Evolutionary conservation across 2,888 invertebrate species (phyloP), one percentile per base, ranked within the genome.

Genomic region (Agrotis segetum): DNA sequence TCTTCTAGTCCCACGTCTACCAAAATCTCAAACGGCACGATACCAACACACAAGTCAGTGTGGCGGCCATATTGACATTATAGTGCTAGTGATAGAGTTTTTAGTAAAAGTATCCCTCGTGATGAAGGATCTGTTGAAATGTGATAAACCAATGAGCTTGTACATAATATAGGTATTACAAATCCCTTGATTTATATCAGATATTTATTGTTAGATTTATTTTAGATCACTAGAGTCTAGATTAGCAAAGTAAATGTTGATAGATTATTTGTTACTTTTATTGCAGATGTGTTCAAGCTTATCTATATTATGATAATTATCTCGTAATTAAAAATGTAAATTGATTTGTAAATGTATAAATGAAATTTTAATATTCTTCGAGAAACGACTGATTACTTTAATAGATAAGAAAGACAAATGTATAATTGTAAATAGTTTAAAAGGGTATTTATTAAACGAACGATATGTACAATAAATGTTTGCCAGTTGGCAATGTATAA

Each of bases 1-100:
- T 94, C 95, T 2, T 90, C 94, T 46, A 96, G 96, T 88, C 96
- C 96, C 4, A 96, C 96, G 40, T 96, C 97, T 72, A 97, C 97
- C 4, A 97, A 97, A 93, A 93, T 97, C 65, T 95, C 95, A 71
- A 96, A 95, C 81, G 94, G 96, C 63, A 89, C 95, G 77, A 96
- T 97, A 90, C 92, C 96, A 44, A 94, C 96, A 60, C 96, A 97
- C 74, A 98, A 98, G 95, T 97, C 97, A 17, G 98, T 98, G 47
- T 98, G 98, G 98, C 94, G 98, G 87, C 98, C 98, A 70, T 98
- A 98, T 96, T 98, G 96, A 96, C 91, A 83, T 67, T 90, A 55
- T 85, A 88, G 89, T 89, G 87, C 69, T 87, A 88, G 88, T 88
- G 87, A 68, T 88, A 74, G 73, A 61, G 19, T 81, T 83, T 74